These are phyloP conservation scores for Scaeva pyrastri DNA, from an alignment of 2,888 invertebrate genomes.

Conservation along the genomic window DNA sequence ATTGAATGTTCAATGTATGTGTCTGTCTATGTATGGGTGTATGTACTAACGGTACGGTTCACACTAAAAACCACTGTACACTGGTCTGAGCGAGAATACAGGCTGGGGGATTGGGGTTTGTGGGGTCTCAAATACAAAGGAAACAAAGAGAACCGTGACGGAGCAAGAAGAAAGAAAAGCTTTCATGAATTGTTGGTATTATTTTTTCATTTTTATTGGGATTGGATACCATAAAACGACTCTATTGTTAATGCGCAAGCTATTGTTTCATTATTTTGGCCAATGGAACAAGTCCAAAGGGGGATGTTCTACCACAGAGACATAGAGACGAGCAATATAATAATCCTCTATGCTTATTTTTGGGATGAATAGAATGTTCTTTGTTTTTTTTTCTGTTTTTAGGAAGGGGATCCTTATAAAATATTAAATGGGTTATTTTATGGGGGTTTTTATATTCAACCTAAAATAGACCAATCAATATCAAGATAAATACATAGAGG, in stretches of 20 bases:
- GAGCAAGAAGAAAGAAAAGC: constrained; percentile 44
- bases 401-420: constrained; percentile 1
- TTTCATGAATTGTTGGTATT: constrained; percentile 6
- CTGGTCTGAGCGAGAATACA: constrained; percentile 4
- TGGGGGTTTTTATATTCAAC: not conserved
- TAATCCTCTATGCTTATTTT: constrained; percentile 8
- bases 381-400: not conserved
- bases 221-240: constrained; percentile 61
- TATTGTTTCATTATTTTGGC: constrained; percentile 66
- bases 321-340: not conserved
- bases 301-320: constrained; percentile 46
- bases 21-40: too few species aligned
- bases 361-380: not conserved
- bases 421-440: not conserved
- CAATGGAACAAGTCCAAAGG: constrained; percentile 59
- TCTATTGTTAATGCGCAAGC: constrained; percentile 73
- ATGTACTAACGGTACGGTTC: not conserved
- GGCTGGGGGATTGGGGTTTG: not conserved
- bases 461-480: constrained; percentile 23
- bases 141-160: constrained; percentile 20
- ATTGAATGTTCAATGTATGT: too few species aligned
- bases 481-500: not conserved
- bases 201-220: constrained; percentile 52
- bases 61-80: constrained; percentile 6
- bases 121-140: constrained; percentile 43